Evolutionary conservation across 2,797 vertebrate species (phyloP).

Genomic region (Sciaenops ocellatus): DNA sequence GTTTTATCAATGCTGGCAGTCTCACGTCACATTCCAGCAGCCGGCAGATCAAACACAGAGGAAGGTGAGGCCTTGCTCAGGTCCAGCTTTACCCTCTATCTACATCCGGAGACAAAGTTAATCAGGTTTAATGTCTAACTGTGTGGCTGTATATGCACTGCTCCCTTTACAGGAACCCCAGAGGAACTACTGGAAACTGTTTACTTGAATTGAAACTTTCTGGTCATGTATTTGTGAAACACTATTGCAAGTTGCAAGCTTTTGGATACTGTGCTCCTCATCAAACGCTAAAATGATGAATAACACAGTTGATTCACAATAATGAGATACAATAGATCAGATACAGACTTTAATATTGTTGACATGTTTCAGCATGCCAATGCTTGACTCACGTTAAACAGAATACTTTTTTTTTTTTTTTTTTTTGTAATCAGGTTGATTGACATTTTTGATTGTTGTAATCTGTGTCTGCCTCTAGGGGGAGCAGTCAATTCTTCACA

Average conservation of each 20-base stretch:
- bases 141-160: background rate
- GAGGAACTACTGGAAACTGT: conserved; percentile 1
- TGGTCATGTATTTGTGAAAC: background rate
- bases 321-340: background rate
- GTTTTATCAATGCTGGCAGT: conserved; percentile 40
- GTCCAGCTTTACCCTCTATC: conserved; percentile 18
- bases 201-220: background rate
- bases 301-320: too few relatives aligned
- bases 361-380: too few relatives aligned
- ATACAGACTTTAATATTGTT: too few relatives aligned
- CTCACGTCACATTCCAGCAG: conserved; percentile 40
- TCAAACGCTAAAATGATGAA: too few relatives aligned
- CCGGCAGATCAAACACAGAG: conserved; percentile 52
- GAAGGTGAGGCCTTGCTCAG: conserved; percentile 16
- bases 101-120: conserved; percentile 14
- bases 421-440: background rate
- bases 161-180: conserved; percentile 39
- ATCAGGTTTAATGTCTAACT: conserved; percentile 51
- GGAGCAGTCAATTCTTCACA: conserved; percentile 38
- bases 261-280: background rate
- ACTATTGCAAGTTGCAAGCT: background rate
- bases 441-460: conserved; percentile 16
- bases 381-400: too few relatives aligned
- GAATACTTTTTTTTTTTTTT: too few relatives aligned
- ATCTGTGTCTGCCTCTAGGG: conserved; percentile 61